Evolutionary conservation across 2,888 invertebrate species (phyloP).

Genomic region (Polymixis lichenea): DNA sequence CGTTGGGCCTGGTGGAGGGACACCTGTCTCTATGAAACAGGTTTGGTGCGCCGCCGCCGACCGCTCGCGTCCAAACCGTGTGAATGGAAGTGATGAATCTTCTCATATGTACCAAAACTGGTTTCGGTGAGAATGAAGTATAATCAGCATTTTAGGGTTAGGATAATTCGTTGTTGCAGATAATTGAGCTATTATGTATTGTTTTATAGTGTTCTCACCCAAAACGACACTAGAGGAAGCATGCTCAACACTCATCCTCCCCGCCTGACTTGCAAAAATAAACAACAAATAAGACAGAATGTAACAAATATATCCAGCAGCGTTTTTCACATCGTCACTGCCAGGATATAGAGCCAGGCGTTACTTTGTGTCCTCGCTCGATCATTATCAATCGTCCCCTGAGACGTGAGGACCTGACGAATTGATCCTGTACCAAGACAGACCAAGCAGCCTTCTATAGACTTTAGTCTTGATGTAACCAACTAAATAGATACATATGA

Average conservation of each 20-base stretch:
- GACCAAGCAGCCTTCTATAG: slow-evolving; percentile 44
- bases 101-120: slow-evolving; percentile 82
- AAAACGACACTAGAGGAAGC: not conserved
- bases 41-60: slow-evolving; percentile 73
- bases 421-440: slow-evolving; percentile 56
- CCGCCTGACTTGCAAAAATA: not conserved
- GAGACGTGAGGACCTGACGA: slow-evolving; percentile 65
- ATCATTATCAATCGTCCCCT: slow-evolving; percentile 71
- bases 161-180: slow-evolving; percentile 60
- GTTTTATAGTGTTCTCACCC: slow-evolving; percentile 15
- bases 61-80: slow-evolving; percentile 77
- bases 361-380: slow-evolving; percentile 60
- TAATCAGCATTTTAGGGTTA: slow-evolving; percentile 69
- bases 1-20: slow-evolving; percentile 72
- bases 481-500: not conserved
- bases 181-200: slow-evolving; percentile 49
- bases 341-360: slow-evolving; percentile 50
- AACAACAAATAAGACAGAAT: slow-evolving; percentile 19
- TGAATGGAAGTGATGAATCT: slow-evolving; percentile 84
- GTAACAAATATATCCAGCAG: slow-evolving; percentile 35
- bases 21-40: slow-evolving; percentile 86
- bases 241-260: not conserved
- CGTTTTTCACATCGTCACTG: slow-evolving; percentile 48
- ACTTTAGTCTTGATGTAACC: slow-evolving; percentile 17
- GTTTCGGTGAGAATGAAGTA: slow-evolving; percentile 77